Evolutionary conservation across 2,888 invertebrate genomes (phyloP).

Genomic region (Trichogramma dendrolimi): DNA sequence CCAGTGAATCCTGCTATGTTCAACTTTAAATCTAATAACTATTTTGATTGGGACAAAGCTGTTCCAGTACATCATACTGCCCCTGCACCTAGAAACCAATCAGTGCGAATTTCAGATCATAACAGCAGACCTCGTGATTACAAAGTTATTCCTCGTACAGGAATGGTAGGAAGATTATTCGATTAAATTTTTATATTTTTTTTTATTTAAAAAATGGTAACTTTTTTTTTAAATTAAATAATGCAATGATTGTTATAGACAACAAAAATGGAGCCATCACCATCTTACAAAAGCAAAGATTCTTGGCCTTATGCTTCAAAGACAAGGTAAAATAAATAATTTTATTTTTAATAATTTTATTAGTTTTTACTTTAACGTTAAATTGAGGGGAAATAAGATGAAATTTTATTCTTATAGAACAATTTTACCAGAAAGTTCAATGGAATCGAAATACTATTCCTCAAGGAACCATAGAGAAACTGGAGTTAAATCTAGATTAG

Average conservation of each 20-base stretch:
- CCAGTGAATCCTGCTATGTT: conserved; percentile 50
- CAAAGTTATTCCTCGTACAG: conserved; percentile 41
- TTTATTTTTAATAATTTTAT: neutral
- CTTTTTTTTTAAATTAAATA: neutral
- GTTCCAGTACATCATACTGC: conserved; percentile 19
- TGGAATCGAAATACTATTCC: conserved; percentile 42
- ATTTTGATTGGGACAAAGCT: conserved; percentile 46
- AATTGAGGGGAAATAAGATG: neutral
- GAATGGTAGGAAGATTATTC: conserved; percentile 34
- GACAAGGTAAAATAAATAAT: conserved; percentile 36
- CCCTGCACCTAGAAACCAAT: conserved; percentile 19
- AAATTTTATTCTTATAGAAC: conserved; percentile 34
- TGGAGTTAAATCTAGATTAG: conserved; percentile 53
- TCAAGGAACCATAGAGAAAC: conserved; percentile 42
- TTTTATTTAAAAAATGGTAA: neutral
- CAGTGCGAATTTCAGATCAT: conserved; percentile 18
- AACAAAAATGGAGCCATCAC: conserved; percentile 35
- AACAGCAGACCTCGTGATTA: conserved; percentile 40
- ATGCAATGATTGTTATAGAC: conserved; percentile 22
- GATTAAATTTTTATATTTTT: neutral
- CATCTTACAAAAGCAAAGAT: conserved; percentile 36
- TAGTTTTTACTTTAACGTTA: neutral
- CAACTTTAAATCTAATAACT: conserved; percentile 42
- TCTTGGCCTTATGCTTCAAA: conserved; percentile 46
- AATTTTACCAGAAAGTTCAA: conserved; percentile 40